Evolutionary conservation across 2,113 vertebrate genomes (phyloP), one percentile per base, ranked within the genome.

Genomic region (Aphyosemion australe): DNA sequence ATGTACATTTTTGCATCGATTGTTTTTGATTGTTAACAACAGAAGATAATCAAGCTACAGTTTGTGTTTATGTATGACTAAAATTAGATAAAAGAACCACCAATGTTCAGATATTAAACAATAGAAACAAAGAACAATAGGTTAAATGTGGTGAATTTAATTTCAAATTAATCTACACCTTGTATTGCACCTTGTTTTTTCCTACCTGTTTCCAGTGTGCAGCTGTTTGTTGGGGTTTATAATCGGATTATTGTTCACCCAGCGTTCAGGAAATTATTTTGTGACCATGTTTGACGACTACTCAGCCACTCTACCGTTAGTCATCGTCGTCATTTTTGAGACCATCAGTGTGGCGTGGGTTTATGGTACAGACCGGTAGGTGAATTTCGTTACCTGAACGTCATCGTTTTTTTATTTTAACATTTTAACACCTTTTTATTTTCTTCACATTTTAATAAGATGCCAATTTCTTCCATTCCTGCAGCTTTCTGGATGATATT

Each of bases 241-340:
- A 51, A 88, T 97, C 48, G 97, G 97, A 45, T 90, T 99, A 76
- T 85, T 99, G 75, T 99, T 99, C 62, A 96, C 98, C 74, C 97
- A 99, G 86, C 95, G 94, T 61, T 98, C 96, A 0, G 97, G 97
- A n/a, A 99, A 99, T 88, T 99, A 99, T 84, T 99, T 98, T 82
- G 97, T 99, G 85, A 94, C 94, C 16, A 99, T 99, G 97, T 99
- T 99, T 76, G 97, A 99, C 0, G 97, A 99, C 86, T 99, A 99
- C 75, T 99, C 97, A 0, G 97, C 97, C 67, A 99, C 97, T 0
- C 78, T 99, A 39, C 97, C 97, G 0, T 92, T 99, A 67, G 94
- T 96, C 0, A 91, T 99, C 0, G 97, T 99, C 5, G 97, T 99
- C 18, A 92, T 99, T 80, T 95, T 99, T 65, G 97, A 99, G 90